Evolutionary conservation across 2,797 vertebrate species (phyloP).

Genomic region (Cossypha dichroa): DNA sequence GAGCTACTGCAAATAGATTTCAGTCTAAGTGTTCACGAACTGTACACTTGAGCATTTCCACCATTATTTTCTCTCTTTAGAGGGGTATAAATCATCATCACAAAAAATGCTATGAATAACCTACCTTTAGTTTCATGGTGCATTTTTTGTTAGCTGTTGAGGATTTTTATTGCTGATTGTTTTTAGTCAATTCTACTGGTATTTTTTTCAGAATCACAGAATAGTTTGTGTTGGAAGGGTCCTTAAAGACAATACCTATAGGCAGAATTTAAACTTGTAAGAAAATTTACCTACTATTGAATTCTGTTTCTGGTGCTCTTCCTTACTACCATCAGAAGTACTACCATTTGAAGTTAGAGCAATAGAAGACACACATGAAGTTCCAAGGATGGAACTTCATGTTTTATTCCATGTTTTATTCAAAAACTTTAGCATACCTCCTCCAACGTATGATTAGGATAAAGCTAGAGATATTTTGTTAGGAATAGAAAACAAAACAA

Average conservation of each 20-base stretch:
- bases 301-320: neutral
- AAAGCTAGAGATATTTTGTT: neutral
- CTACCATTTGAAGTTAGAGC: neutral
- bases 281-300: neutral
- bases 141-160: neutral
- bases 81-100: neutral
- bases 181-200: neutral
- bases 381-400: neutral
- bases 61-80: neutral
- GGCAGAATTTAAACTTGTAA: neutral
- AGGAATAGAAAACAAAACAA: neutral
- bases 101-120: neutral
- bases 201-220: neutral
- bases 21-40: neutral
- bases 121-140: neutral
- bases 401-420: neutral
- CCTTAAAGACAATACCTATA: neutral
- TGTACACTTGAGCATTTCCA: neutral
- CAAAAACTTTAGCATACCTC: neutral
- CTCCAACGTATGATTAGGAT: neutral
- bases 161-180: neutral
- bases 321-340: neutral
- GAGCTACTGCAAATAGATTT: neutral
- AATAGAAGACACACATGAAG: neutral
- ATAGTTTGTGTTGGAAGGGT: neutral